These are phyloP conservation scores for Thamnophis elegans DNA, from an alignment of 2,797 vertebrate species.

Conservation along the genomic window DNA sequence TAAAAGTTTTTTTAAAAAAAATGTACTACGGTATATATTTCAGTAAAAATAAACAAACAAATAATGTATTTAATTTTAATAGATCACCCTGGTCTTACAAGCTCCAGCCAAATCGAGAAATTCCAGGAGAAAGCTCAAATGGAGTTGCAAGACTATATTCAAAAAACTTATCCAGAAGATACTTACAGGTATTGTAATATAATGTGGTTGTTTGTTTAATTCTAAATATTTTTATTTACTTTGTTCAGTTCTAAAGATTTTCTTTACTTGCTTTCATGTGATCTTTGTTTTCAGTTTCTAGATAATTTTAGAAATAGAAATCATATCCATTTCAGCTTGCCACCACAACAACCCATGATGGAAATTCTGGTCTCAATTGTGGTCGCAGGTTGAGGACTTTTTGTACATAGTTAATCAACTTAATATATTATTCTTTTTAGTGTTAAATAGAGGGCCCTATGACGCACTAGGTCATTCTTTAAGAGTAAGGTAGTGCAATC, in stretches of 20 bases:
- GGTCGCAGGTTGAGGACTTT: not conserved
- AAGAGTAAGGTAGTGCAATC: not conserved
- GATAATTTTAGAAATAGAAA: not conserved
- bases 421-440: not conserved
- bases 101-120: constrained; percentile 92
- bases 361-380: not conserved
- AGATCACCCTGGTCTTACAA: constrained; percentile 95
- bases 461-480: not conserved
- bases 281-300: not conserved
- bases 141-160: constrained; percentile 98
- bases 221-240: not conserved
- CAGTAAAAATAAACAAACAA: constrained; percentile 45
- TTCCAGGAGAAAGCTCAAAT: constrained; percentile 99
- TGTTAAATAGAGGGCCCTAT: not conserved
- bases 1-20: not conserved
- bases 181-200: constrained; percentile 84
- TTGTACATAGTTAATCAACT: not conserved
- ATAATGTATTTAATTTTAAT: constrained; percentile 64
- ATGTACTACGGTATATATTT: not conserved
- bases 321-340: not conserved
- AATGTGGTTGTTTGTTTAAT: not conserved
- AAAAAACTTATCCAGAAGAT: constrained; percentile 96
- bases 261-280: not conserved
- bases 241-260: not conserved
- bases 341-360: not conserved